These are phyloP conservation scores for Battus philenor DNA, from an alignment of 1,140 invertebrate genomes.

Conservation along the genomic window DNA sequence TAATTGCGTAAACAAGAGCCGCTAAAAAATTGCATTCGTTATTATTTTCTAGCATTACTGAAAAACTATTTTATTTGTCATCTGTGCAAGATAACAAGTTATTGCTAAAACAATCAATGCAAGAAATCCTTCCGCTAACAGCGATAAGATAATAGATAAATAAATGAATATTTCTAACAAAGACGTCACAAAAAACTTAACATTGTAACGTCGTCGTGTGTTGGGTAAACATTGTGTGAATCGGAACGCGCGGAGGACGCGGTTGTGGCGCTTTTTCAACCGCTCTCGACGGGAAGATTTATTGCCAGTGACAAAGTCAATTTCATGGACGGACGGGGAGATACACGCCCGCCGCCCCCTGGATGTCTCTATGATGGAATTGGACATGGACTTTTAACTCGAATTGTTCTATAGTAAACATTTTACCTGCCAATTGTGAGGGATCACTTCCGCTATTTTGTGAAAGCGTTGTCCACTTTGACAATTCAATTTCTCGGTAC, in stretches of 20 bases:
- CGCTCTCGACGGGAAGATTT: conserved; percentile 56
- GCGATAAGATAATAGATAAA: too few relatives aligned
- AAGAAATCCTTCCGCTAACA: too few relatives aligned
- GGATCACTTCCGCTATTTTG: conserved; percentile 44
- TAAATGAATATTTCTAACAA: conserved; percentile 14
- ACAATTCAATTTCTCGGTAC: conserved; percentile 58
- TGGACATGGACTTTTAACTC: conserved; percentile 64
- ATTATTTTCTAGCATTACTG: too few relatives aligned
- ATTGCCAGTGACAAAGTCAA: conserved; percentile 69
- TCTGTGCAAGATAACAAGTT: too few relatives aligned
- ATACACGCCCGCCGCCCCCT: conserved; percentile 38
- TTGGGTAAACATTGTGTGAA: conserved; percentile 61
- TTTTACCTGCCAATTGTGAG: conserved; percentile 68
- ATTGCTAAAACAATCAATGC: too few relatives aligned
- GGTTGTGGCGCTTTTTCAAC: conserved; percentile 43
- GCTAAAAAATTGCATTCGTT: too few relatives aligned
- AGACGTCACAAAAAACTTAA: conserved; percentile 30
- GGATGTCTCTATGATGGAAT: conserved; percentile 52
- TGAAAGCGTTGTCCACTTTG: conserved; percentile 30
- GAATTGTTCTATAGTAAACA: conserved; percentile 66
- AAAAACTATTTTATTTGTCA: too few relatives aligned
- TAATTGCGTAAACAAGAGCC: too few relatives aligned
- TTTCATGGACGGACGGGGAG: conserved; percentile 47
- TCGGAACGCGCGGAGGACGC: conserved; percentile 43
- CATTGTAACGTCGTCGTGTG: conserved; percentile 37